Percentiles rank a stretch among this genome's conserved stretches.
phyloP scores from a whole-genome alignment of 2,888 invertebrate species.

The Melanotus villosus region DNA sequence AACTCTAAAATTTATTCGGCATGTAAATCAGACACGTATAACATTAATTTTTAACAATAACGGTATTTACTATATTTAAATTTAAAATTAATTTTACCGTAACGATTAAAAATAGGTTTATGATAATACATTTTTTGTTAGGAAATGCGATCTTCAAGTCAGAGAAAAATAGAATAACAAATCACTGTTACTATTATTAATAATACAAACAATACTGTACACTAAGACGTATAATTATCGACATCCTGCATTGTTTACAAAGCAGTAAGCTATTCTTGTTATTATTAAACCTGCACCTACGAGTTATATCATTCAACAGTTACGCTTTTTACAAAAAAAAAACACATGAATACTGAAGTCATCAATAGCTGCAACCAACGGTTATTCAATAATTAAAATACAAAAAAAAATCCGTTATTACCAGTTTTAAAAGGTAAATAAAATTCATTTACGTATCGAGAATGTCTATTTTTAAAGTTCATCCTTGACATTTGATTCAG shows the following conservation, averaged over 20 bases:
- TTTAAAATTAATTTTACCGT: no score
- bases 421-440: background rate
- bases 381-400: background rate
- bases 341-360: background rate
- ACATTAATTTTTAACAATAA: no score
- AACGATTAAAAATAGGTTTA: no score
- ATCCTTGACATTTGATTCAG: constrained; percentile 17
- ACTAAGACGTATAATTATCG: constrained; percentile 3
- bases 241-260: constrained; percentile 23
- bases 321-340: background rate
- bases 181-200: constrained; percentile 3
- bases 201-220: constrained; percentile 3
- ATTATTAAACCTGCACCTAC: constrained; percentile 16
- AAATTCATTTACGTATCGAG: background rate
- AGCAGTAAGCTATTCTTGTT: constrained; percentile 14
- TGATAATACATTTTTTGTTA: background rate
- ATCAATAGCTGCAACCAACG: constrained; percentile 6
- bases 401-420: constrained; percentile 7
- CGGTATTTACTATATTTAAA: no score
- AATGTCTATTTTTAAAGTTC: constrained; percentile 8
- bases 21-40: no score
- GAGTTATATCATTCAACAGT: constrained; percentile 8
- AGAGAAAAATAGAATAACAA: background rate
- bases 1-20: no score
- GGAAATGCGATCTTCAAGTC: constrained; percentile 9